Percentiles rank a stretch among this genome's conserved stretches.
These are phyloP conservation scores for Notiomystis cincta DNA, from an alignment of 2,113 vertebrate genomes.

Conservation along the genomic window DNA sequence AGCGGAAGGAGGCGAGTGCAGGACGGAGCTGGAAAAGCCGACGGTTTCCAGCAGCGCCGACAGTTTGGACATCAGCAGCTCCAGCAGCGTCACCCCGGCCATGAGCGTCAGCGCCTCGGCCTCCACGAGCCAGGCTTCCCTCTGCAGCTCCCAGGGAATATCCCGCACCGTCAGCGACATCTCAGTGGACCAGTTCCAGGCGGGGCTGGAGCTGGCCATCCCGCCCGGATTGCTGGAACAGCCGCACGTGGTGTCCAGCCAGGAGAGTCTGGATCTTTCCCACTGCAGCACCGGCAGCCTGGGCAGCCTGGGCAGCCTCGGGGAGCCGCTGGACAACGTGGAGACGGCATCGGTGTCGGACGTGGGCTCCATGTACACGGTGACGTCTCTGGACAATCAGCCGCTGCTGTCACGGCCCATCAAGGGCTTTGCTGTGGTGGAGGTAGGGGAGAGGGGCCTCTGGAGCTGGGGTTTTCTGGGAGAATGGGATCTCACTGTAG, in stretches of 20 bases:
- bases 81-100: conserved; percentile 88
- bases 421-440: conserved; percentile 96
- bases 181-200: conserved; percentile 81
- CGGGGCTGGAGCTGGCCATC: conserved; percentile 73
- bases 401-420: conserved; percentile 80
- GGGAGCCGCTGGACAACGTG: conserved; percentile 84
- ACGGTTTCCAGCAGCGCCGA: conserved; percentile 75
- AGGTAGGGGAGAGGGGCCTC: conserved; percentile 72
- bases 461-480: not conserved
- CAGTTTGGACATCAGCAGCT: conserved; percentile 86
- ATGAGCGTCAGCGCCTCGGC: conserved; percentile 89
- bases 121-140: conserved; percentile 91
- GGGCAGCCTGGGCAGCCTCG: conserved; percentile 91
- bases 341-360: conserved; percentile 84
- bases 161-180: conserved; percentile 88
- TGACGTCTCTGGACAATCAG: conserved; percentile 86
- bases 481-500: not conserved
- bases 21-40: conserved; percentile 76
- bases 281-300: conserved; percentile 92
- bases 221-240: conserved; percentile 81
- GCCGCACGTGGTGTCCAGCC: conserved; percentile 87
- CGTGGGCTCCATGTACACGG: conserved; percentile 86
- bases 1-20: conserved; percentile 76
- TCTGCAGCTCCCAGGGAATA: conserved; percentile 91
- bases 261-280: conserved; percentile 93